These are phyloP conservation scores for Orthosia cruda DNA, from an alignment of 2,888 invertebrate genomes.

Conservation along the genomic window DNA sequence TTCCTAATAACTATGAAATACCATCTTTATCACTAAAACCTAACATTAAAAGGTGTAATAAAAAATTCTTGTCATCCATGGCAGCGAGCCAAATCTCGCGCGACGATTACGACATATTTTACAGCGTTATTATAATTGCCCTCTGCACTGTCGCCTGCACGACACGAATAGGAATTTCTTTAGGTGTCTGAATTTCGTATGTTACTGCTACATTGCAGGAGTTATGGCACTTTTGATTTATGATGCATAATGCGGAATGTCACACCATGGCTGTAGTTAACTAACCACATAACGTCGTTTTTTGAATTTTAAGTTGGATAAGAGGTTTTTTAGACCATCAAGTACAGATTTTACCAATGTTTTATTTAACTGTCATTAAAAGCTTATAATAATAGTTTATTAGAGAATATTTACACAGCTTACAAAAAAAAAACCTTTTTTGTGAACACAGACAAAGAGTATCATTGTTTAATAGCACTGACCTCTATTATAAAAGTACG, in stretches of 20 bases:
- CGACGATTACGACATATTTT: slow-evolving; percentile 35
- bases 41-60: slow-evolving; percentile 14
- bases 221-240: slow-evolving; percentile 22
- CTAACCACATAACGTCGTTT: too few relatives aligned
- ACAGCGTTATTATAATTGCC: slow-evolving; percentile 47
- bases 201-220: slow-evolving; percentile 31
- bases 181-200: slow-evolving; percentile 42
- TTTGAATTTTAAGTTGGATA: too few relatives aligned
- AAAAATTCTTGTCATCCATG: slow-evolving; percentile 20
- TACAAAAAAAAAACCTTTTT: too few relatives aligned
- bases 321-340: neutral
- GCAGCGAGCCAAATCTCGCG: slow-evolving; percentile 45
- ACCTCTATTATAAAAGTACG: too few relatives aligned
- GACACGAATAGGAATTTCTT: slow-evolving; percentile 39
- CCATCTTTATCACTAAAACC: slow-evolving; percentile 2
- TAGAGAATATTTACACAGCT: too few relatives aligned
- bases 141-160: slow-evolving; percentile 41
- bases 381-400: too few relatives aligned
- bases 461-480: too few relatives aligned
- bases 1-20: neutral
- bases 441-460: too few relatives aligned
- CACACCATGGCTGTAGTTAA: neutral
- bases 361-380: too few relatives aligned
- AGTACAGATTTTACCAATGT: too few relatives aligned
- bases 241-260: neutral